These are phyloP conservation scores for Metellina segmentata DNA, from an alignment of 2,888 invertebrate species.

Conservation along the genomic window DNA sequence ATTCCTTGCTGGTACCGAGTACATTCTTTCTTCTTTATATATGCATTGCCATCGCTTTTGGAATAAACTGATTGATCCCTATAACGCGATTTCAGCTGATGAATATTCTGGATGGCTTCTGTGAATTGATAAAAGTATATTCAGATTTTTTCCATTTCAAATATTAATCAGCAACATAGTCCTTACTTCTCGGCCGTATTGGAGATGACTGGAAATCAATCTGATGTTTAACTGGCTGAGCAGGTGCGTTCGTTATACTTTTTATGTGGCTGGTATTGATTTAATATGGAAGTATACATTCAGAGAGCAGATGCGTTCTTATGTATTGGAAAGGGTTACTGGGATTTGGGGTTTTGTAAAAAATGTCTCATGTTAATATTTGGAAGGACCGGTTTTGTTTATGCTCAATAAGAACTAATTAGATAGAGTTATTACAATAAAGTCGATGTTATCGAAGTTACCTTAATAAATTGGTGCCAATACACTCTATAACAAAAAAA, in stretches of 20 bases:
- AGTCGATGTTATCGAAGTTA: too few species aligned
- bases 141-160: not conserved
- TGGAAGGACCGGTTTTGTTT: too few species aligned
- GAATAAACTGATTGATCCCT: conserved; percentile 7
- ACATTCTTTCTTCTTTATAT: not conserved
- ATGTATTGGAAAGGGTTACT: too few species aligned
- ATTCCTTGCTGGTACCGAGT: conserved; percentile 37
- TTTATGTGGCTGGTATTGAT: not conserved
- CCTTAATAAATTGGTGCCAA: too few species aligned
- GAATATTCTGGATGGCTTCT: not conserved
- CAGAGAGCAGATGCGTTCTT: too few species aligned
- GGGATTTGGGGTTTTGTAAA: too few species aligned
- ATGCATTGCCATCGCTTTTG: not conserved
- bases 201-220: not conserved
- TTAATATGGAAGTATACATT: not conserved
- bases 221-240: not conserved
- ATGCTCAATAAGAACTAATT: too few species aligned
- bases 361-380: too few species aligned
- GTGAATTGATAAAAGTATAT: not conserved
- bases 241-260: not conserved
- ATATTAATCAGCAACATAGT: not conserved
- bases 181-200: not conserved
- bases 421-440: too few species aligned
- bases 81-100: conserved; percentile 18
- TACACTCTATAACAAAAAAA: too few species aligned